These are phyloP conservation scores for Amblyjoppa fuscipennis DNA, from an alignment of 2,888 invertebrate genomes.

Conservation along the genomic window DNA sequence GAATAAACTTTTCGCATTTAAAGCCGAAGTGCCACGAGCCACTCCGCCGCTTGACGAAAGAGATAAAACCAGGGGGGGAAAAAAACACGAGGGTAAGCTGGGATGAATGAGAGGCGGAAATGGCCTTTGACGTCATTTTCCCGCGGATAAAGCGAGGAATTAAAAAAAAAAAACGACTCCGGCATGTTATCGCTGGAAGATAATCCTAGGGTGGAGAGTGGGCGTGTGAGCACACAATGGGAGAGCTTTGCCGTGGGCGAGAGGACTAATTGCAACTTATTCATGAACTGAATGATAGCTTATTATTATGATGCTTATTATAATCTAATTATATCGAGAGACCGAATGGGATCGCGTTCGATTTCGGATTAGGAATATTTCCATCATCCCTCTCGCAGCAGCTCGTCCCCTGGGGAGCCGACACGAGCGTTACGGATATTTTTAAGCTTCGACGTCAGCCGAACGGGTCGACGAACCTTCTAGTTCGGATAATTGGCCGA, in stretches of 20 bases:
- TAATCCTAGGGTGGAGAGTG: conserved; percentile 36
- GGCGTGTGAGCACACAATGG: conserved; percentile 58
- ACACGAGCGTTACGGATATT: conserved; percentile 38
- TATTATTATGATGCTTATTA: neutral
- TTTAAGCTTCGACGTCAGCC: conserved; percentile 40
- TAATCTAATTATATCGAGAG: conserved; percentile 9
- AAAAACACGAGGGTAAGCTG: neutral
- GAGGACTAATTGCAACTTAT: conserved; percentile 60
- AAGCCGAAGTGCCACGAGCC: conserved; percentile 1
- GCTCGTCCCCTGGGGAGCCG: neutral
- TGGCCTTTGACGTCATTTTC: conserved; percentile 59
- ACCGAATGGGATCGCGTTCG: conserved; percentile 10
- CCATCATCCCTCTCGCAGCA: conserved; percentile 1
- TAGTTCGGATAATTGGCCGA: conserved; percentile 50
- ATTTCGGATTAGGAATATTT: conserved; percentile 58
- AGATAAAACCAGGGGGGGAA: neutral
- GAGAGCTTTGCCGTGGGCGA: conserved; percentile 36
- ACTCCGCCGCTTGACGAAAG: neutral
- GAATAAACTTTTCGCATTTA: neutral
- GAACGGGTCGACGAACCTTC: conserved; percentile 56
- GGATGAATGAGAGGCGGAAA: conserved; percentile 12
- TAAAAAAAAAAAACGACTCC: neutral
- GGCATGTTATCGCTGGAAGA: conserved; percentile 51
- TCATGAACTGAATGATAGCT: conserved; percentile 54
- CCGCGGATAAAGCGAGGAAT: neutral